Evolutionary conservation across 2,888 invertebrate species (phyloP).

Genomic region (Herminia tarsipennalis): DNA sequence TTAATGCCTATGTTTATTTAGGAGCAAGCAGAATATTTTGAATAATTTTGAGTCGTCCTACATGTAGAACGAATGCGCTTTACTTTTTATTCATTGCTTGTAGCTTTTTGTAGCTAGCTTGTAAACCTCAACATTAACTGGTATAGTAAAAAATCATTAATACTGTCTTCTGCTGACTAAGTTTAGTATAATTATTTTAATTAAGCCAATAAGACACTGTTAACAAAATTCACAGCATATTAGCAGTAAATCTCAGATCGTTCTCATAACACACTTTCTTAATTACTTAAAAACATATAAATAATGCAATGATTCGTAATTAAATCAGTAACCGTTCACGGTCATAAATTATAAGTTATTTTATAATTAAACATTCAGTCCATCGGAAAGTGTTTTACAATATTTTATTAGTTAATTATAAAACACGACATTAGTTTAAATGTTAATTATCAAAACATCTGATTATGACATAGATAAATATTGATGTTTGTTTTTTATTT

Average conservation of each 20-base stretch:
- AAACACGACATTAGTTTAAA: constrained; percentile 21
- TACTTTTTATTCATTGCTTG: not conserved
- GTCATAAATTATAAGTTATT: constrained; percentile 30
- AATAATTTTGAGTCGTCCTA: not conserved
- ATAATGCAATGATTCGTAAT: constrained; percentile 29
- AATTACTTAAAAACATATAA: not conserved
- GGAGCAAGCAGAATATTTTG: not conserved
- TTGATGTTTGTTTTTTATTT: constrained; percentile 23
- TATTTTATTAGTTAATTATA: constrained; percentile 19
- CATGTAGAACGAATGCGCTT: not conserved
- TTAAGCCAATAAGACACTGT: not conserved
- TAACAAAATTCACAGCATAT: not conserved
- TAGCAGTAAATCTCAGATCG: not conserved
- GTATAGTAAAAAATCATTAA: no score
- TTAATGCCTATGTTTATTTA: constrained; percentile 1
- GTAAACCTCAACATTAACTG: no score
- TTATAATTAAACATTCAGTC: constrained; percentile 13
- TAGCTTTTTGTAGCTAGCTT: no score
- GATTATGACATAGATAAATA: constrained; percentile 26
- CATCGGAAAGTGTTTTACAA: constrained; percentile 25
- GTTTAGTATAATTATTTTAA: no score
- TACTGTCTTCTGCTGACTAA: no score
- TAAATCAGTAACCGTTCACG: constrained; percentile 19
- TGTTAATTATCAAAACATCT: constrained; percentile 30
- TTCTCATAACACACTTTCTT: not conserved